Evolutionary conservation across 2,797 vertebrate genomes (phyloP), one percentile per base, ranked within the genome.

Genomic region (Dallia pectoralis): DNA sequence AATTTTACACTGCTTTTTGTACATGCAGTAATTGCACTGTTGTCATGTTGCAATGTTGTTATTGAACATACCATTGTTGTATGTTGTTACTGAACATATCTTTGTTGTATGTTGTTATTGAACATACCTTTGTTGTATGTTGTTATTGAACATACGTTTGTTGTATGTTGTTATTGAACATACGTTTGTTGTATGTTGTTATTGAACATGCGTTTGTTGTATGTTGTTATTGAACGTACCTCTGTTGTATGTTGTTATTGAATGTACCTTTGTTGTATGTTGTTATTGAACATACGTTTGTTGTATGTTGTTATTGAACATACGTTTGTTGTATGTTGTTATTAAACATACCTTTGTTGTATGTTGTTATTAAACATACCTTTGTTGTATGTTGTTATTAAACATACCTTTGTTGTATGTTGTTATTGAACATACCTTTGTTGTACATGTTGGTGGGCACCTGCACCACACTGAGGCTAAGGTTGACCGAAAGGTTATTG

Each of bases 361-460:
- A 94, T 92, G 76, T 2, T 40, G 49, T n/a, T 12, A 0, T n/a
- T 72, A 66, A 59, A 72, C 91, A 75, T 93, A 97, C 96, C 94
- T 89, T 95, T 95, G 14, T 44, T 12, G 0, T 11, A 94, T 92
- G 76, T 2, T 40, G 49, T n/a, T 12, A 0, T 18, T 72, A 66
- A 59, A 71, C 91, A n/a, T 93, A 97, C 96, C 94, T 88, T 95
- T 95, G 74, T 53, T 53, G 49, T 91, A 95, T 94, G 75, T 18
- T 22, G 30, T 11, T 49, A 8, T 36, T 66, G 71, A 22, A 29
- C 90, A 83, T 90, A 96, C 95, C 98, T 94, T 98, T 98, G 86
- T 99, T 99, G 88, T 99, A 99, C 96, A 99, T 98, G 88, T 99
- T 99, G 30, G 98, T 99, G 79, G 98, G 98, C 51, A 99, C 97